Conservation (phyloP, 2,797 vertebrate genomes). For the Carduelis carduelis region DNA sequence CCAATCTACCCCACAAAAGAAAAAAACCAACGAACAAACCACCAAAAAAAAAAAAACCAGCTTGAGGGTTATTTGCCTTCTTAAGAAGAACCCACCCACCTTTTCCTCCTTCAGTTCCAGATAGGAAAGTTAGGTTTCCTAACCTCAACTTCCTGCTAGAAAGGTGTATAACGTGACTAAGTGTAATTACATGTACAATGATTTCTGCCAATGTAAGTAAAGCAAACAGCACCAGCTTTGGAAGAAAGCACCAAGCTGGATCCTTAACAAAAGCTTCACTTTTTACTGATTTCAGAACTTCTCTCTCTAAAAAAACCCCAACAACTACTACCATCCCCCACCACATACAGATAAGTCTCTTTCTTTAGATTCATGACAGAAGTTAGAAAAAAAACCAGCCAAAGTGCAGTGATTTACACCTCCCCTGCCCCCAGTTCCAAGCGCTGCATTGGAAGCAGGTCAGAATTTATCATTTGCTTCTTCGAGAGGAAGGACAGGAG, state of each 20-base stretch:
- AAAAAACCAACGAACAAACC: background rate
- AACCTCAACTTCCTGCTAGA: background rate
- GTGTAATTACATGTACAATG: background rate
- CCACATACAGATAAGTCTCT: background rate
- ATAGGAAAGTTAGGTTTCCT: background rate
- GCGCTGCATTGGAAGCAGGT: background rate
- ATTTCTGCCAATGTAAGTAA: background rate
- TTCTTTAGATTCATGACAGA: background rate
- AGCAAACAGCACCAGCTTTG: background rate
- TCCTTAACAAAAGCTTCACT: background rate
- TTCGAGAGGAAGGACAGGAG: background rate
- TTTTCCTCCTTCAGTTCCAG: background rate
- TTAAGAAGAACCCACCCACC: background rate
- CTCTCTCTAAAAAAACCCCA: background rate
- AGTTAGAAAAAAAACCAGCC: background rate
- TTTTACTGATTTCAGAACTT: background rate
- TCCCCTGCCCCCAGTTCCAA: background rate
- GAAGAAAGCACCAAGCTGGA: background rate
- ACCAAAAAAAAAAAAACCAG: background rate
- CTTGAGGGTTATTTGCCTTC: background rate
- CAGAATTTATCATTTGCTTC: background rate
- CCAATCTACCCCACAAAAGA: background rate
- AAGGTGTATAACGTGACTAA: background rate
- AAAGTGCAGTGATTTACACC: background rate
- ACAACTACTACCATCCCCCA: background rate